Evolutionary conservation across 2,113 vertebrate genomes (phyloP).

Genomic region (Xenopus borealis): DNA sequence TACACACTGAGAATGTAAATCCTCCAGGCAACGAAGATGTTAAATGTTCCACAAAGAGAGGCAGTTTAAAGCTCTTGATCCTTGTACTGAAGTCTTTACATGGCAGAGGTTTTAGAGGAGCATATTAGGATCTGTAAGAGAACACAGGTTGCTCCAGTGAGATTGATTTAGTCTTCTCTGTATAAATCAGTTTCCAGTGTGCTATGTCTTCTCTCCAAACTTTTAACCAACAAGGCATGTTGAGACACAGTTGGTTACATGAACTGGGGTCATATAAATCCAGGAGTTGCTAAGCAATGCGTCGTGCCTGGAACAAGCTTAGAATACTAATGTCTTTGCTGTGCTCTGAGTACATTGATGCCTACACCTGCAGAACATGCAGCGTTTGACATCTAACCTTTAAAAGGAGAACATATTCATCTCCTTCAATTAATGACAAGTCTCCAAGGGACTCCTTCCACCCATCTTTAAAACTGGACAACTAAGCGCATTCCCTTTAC

Average conservation of each 20-base stretch:
- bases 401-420: conserved; percentile 38
- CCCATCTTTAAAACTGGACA: conserved; percentile 15
- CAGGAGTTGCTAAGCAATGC: conserved; percentile 45
- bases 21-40: not conserved
- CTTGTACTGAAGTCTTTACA: conserved; percentile 19
- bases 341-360: conserved; percentile 25
- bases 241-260: conserved; percentile 41
- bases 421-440: conserved; percentile 33
- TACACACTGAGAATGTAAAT: not conserved
- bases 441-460: conserved; percentile 28
- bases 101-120: conserved; percentile 8
- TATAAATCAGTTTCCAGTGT: conserved; percentile 44
- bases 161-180: conserved; percentile 42
- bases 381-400: conserved; percentile 40
- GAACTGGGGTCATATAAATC: conserved; percentile 40
- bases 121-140: conserved; percentile 33
- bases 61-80: conserved; percentile 7
- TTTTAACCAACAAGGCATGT: conserved; percentile 45
- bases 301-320: conserved; percentile 27
- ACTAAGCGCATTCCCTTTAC: conserved; percentile 15
- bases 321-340: conserved; percentile 40
- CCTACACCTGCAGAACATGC: conserved; percentile 41
- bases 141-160: conserved; percentile 30
- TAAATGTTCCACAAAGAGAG: conserved; percentile 4
- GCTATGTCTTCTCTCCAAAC: conserved; percentile 42